Percentiles rank a stretch among this genome's conserved stretches.
These are phyloP conservation scores for Falco columbarius DNA, from an alignment of 2,797 vertebrate species.

Conservation along the genomic window DNA sequence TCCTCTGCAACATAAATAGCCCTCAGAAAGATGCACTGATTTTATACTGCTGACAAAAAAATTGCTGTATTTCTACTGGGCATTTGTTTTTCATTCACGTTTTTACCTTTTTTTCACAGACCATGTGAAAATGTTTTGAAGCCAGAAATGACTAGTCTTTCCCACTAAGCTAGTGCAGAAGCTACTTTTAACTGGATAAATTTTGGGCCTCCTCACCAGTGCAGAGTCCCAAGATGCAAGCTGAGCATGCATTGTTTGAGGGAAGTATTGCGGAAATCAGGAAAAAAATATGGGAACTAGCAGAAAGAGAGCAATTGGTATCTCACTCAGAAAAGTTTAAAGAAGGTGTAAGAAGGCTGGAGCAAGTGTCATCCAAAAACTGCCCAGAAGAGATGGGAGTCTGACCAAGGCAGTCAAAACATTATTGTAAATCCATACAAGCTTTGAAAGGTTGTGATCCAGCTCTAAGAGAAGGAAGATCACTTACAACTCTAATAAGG, in stretches of 20 bases:
- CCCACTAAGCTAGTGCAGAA: not conserved
- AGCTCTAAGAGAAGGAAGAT: not conserved
- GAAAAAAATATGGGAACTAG: not conserved
- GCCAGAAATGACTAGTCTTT: not conserved
- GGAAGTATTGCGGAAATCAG: not conserved
- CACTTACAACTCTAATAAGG: not conserved
- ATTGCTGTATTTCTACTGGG: not conserved
- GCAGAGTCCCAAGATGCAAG: not conserved
- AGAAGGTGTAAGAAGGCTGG: not conserved
- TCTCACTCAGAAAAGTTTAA: not conserved
- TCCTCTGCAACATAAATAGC: not conserved
- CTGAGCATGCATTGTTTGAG: not conserved
- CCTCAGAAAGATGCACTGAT: not conserved
- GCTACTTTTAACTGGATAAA: not conserved
- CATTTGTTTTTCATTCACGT: not conserved
- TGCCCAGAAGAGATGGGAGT: not conserved
- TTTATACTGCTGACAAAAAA: not conserved
- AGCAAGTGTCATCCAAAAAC: not conserved
- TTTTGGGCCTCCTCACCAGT: not conserved
- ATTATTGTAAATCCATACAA: not conserved
- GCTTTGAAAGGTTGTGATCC: not conserved
- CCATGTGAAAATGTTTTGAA: not conserved
- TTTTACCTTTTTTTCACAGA: not conserved
- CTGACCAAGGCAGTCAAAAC: not conserved
- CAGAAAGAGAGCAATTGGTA: not conserved